Percentiles rank a stretch among this genome's conserved stretches.
Conservation (phyloP, 2,113 vertebrate genomes). For the Antechinus stuartii region DNA sequence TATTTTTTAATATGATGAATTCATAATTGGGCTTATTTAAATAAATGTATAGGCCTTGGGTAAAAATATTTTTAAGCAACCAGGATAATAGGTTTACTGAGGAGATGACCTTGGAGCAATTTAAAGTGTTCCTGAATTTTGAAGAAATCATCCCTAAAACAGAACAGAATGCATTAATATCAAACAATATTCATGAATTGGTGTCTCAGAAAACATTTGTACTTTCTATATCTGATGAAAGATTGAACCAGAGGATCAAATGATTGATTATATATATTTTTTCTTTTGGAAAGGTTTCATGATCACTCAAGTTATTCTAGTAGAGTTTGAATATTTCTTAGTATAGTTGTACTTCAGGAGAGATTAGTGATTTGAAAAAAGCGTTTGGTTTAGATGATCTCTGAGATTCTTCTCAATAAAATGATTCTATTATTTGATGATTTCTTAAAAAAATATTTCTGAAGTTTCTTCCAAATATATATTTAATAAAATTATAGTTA, state of each 20-base stretch:
- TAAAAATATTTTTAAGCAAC: conserved; percentile 22
- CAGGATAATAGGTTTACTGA: not conserved
- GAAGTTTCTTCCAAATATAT: not conserved
- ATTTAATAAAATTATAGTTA: not conserved
- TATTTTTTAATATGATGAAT: conserved; percentile 67
- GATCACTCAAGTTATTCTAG: not conserved
- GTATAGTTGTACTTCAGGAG: not conserved
- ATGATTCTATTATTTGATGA: not conserved
- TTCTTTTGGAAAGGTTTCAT: not conserved
- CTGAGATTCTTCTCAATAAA: not conserved
- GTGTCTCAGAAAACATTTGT: not conserved
- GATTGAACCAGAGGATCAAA: not conserved
- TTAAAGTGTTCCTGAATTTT: not conserved
- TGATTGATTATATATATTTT: not conserved
- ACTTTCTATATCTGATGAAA: not conserved
- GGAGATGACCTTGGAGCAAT: not conserved
- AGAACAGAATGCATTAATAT: not conserved
- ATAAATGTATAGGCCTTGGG: conserved; percentile 62
- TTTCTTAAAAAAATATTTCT: not conserved
- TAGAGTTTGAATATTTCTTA: not conserved
- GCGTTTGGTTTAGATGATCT: not conserved
- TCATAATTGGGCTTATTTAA: conserved; percentile 77
- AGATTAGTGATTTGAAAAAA: not conserved
- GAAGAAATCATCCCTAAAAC: not conserved
- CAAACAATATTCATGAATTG: not conserved